Evolutionary conservation across 2,797 vertebrate genomes (phyloP).

Genomic region (Phrynocephalus vlangalii): DNA sequence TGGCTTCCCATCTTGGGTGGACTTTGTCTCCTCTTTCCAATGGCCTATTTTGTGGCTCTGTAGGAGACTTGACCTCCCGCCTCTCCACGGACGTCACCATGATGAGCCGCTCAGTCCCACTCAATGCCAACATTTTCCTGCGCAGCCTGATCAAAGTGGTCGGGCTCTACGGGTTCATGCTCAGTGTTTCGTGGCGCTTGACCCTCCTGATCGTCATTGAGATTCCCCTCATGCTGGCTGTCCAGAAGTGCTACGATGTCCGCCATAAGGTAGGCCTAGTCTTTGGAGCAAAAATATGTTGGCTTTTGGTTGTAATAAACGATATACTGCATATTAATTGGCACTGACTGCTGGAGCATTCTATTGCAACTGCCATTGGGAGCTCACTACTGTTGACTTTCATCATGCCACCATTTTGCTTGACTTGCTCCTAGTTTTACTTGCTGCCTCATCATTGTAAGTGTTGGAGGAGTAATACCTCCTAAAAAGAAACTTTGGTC

Average conservation of each 20-base stretch:
- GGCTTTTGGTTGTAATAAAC: too few relatives aligned
- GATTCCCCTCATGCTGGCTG: conserved; percentile 75
- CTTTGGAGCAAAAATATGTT: neutral
- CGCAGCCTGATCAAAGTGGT: conserved; percentile 79
- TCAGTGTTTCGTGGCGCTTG: conserved; percentile 84
- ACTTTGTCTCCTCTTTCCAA: too few relatives aligned
- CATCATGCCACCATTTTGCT: too few relatives aligned
- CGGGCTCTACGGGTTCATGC: conserved; percentile 84
- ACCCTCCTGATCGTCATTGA: conserved; percentile 84
- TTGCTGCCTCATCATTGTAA: too few relatives aligned
- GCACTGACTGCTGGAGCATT: too few relatives aligned
- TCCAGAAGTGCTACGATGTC: conserved; percentile 79
- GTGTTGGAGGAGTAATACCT: too few relatives aligned
- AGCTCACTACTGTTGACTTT: too few relatives aligned
- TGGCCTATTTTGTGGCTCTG: neutral
- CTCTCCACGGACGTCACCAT: conserved; percentile 84
- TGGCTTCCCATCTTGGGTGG: too few relatives aligned
- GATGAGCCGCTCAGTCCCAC: conserved; percentile 84
- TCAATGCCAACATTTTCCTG: conserved; percentile 81
- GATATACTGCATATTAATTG: too few relatives aligned
- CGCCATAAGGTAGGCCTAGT: conserved; percentile 72
- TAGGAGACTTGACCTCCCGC: conserved; percentile 84
- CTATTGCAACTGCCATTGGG: too few relatives aligned
- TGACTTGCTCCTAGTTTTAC: too few relatives aligned
- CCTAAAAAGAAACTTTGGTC: too few relatives aligned